A percentile compares a stretch with the other conserved stretches of the same genome.
Conservation (phyloP, 1,140 invertebrate species). For the Pachyrhynchus sulphureomaculatus region DNA sequence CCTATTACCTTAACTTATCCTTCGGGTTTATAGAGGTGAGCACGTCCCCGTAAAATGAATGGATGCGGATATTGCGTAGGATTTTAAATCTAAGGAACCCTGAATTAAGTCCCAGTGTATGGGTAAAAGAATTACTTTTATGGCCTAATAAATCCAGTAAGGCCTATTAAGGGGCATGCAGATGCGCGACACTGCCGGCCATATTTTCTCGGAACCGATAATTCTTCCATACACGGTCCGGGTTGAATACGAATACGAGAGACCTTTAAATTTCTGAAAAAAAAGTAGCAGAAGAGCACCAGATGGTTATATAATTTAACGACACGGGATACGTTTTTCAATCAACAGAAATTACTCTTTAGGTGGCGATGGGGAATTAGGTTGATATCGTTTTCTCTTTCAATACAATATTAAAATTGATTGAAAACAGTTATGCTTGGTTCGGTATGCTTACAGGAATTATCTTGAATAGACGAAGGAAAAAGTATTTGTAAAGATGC, state of each 20-base stretch:
- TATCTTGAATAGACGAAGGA: too few relatives aligned
- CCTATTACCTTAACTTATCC: neutral
- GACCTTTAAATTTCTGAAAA: slow-evolving; percentile 21
- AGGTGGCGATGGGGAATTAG: too few relatives aligned
- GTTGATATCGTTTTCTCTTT: too few relatives aligned
- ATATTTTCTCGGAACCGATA: slow-evolving; percentile 34
- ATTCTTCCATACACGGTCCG: slow-evolving; percentile 30
- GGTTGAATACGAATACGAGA: slow-evolving; percentile 2
- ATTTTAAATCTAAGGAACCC: slow-evolving; percentile 26
- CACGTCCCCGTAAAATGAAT: slow-evolving; percentile 12
- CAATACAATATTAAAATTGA: too few relatives aligned
- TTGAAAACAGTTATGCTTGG: too few relatives aligned
- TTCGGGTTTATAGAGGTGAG: neutral
- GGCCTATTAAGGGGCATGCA: slow-evolving; percentile 43
- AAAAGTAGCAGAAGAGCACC: neutral
- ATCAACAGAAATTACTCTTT: neutral
- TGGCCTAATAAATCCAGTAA: slow-evolving; percentile 41
- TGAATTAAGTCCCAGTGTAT: slow-evolving; percentile 45
- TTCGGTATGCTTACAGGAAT: too few relatives aligned
- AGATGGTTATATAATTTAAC: slow-evolving; percentile 13
- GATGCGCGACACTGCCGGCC: slow-evolving; percentile 37
- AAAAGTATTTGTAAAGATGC: too few relatives aligned
- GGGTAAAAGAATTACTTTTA: slow-evolving; percentile 45
- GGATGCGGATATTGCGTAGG: slow-evolving; percentile 25
- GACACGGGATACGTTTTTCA: slow-evolving; percentile 4